Percentiles rank a stretch among this genome's conserved stretches.
Evolutionary conservation across 2,797 vertebrate genomes (phyloP).

Genomic region (Yasuhikotakia modesta): DNA sequence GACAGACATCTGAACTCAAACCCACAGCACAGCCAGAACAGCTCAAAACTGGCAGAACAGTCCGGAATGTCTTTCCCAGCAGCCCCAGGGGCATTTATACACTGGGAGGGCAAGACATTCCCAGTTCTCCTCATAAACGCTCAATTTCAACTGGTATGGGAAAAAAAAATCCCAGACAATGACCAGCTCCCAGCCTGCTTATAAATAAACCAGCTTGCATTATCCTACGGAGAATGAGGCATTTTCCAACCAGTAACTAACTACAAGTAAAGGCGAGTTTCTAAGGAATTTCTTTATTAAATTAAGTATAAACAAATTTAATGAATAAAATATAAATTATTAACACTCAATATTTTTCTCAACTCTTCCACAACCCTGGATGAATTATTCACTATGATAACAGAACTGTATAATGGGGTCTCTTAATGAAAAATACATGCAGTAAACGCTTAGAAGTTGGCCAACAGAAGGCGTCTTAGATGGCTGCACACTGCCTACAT

Average conservation of each 20-base stretch:
- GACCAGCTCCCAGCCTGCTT: no score
- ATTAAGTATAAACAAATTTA: slow-evolving; percentile 1
- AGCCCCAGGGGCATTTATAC: slow-evolving; percentile 66
- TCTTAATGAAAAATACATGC: no score
- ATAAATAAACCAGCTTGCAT: background rate
- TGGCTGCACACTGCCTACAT: no score
- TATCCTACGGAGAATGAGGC: background rate
- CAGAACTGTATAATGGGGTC: no score
- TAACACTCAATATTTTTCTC: no score
- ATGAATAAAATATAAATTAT: no score
- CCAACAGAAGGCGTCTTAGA: no score
- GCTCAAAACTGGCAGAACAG: slow-evolving; percentile 30
- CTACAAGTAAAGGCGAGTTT: background rate
- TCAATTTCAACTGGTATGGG: slow-evolving; percentile 66
- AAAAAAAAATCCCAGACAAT: slow-evolving; percentile 51
- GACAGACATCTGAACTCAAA: slow-evolving; percentile 35
- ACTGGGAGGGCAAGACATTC: slow-evolving; percentile 69
- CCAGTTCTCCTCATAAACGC: slow-evolving; percentile 73
- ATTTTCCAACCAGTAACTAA: background rate
- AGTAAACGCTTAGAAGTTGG: no score
- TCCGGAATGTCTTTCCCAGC: slow-evolving; percentile 70
- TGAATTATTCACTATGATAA: no score
- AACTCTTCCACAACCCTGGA: no score
- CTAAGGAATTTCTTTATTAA: background rate
- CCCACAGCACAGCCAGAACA: slow-evolving; percentile 5